Conservation (phyloP, 2,797 vertebrate species). For the Phyllotis vaccarum region DNA sequence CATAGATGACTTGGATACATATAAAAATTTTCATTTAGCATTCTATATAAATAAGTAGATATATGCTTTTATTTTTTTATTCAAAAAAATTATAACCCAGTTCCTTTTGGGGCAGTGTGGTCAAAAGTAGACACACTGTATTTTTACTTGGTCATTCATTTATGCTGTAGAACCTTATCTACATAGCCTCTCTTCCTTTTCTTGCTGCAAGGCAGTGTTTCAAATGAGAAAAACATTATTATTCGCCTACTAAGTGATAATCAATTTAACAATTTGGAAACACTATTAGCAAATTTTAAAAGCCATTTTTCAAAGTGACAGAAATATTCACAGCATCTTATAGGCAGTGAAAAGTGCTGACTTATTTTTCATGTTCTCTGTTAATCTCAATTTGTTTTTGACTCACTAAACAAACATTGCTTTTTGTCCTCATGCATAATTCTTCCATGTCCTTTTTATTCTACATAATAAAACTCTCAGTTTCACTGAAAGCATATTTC, state of each 20-base stretch:
- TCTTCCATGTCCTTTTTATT: conserved; percentile 57
- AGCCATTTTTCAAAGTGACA: conserved; percentile 78
- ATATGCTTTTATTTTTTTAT: conserved; percentile 40
- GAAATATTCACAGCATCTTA: conserved; percentile 36
- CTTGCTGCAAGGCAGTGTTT: conserved; percentile 44
- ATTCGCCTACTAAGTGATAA: conserved; percentile 62
- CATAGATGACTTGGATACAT: conserved; percentile 3
- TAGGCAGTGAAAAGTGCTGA: conserved; percentile 19
- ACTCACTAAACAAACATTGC: conserved; percentile 63
- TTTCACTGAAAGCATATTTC: conserved; percentile 29
- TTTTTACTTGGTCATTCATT: background rate
- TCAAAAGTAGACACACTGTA: background rate
- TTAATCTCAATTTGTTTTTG: conserved; percentile 66
- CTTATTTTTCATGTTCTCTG: conserved; percentile 57
- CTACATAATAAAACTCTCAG: conserved; percentile 55
- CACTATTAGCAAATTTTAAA: conserved; percentile 70
- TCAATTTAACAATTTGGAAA: conserved; percentile 74
- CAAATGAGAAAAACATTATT: conserved; percentile 61
- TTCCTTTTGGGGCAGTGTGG: background rate
- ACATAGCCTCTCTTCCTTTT: background rate
- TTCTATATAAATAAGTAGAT: background rate
- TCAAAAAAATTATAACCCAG: conserved; percentile 39
- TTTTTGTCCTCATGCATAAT: conserved; percentile 54
- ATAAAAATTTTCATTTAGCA: conserved; percentile 15
- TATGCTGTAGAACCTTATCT: background rate